Evolutionary conservation across 2,113 vertebrate genomes (phyloP), one percentile per base, ranked within the genome.

Genomic region (Stegastes partitus): DNA sequence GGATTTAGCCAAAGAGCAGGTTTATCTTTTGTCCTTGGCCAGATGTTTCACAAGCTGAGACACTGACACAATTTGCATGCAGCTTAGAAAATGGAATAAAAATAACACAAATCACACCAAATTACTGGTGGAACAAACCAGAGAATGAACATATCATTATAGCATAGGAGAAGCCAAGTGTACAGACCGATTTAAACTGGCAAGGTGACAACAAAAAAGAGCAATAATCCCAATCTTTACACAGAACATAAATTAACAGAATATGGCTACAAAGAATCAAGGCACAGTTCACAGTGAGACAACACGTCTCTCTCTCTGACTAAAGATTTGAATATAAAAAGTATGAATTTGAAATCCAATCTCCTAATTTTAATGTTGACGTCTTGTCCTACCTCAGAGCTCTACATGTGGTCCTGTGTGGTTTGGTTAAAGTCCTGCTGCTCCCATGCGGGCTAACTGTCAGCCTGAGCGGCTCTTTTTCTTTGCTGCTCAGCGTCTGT

Each of bases 301-400:
- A 49, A 8, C 10, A 16, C 44, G 5, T 15, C 4, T 18, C 15
- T 45, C 44, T 16, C 16, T 45, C 44, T 45, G 44, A 18, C 44
- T 18, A 6, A 34, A 34, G 31, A 9, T 10, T 34, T 34, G 31
- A 34, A 34, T 34, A 7, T 9, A 34, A 34, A 34, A 34, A 34
- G 31, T 1, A 34, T 34, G 31, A 9, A 9, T 9, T 34, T 9
- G 7, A 34, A 34, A 9, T 34, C 5, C 19, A 42, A 2, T 15
- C 4, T 14, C 19, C 5, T 23, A 9, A 61, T 53, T 39, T 21
- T 11, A 34, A 3, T 0, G 42, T 39, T 21, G 37, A 49, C 45
- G 39, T 34, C 3, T 44, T 7, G 62, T 81, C 86, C 73, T 91
- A 90, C 86, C 87, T 86, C 58, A 61, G 79, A 5, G 50, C 85